Conservation (phyloP, 2,113 vertebrate species). For the Myxocyprinus asiaticus region DNA sequence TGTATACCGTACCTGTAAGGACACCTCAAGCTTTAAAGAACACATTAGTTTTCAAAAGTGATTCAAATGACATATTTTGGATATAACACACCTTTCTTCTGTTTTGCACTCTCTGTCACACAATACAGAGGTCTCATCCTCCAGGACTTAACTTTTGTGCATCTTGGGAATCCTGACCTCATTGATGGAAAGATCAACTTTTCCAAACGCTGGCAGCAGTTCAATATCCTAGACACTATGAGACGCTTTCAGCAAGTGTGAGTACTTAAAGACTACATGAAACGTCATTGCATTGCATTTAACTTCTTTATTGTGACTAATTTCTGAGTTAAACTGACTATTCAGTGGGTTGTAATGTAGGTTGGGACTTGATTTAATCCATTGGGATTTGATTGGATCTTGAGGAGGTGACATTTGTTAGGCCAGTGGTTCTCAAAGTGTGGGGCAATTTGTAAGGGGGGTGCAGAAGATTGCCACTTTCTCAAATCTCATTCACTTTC, state of each 20-base stretch:
- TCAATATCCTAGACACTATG: slow-evolving; percentile 94
- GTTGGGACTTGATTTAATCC: too few relatives aligned
- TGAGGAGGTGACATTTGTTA: too few relatives aligned
- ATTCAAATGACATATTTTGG: background rate
- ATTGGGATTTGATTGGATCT: too few relatives aligned
- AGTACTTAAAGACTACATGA: slow-evolving; percentile 61
- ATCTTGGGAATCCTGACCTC: slow-evolving; percentile 91
- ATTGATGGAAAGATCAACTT: slow-evolving; percentile 91
- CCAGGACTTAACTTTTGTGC: slow-evolving; percentile 96
- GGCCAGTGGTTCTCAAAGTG: too few relatives aligned
- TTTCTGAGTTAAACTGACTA: too few relatives aligned
- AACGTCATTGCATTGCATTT: background rate
- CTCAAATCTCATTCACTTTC: too few relatives aligned
- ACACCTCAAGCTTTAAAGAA: background rate
- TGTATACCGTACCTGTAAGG: slow-evolving; percentile 87
- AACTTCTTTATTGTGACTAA: too few relatives aligned
- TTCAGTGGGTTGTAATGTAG: too few relatives aligned
- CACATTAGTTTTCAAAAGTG: background rate
- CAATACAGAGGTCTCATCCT: slow-evolving; percentile 84
- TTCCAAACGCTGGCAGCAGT: slow-evolving; percentile 95
- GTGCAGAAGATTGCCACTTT: too few relatives aligned
- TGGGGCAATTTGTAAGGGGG: too few relatives aligned
- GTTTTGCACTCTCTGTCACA: background rate
- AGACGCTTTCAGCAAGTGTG: slow-evolving; percentile 91
- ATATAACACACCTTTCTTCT: too few relatives aligned